These are phyloP conservation scores for Gopherus flavomarginatus DNA, from an alignment of 2,113 vertebrate species.

Conservation along the genomic window DNA sequence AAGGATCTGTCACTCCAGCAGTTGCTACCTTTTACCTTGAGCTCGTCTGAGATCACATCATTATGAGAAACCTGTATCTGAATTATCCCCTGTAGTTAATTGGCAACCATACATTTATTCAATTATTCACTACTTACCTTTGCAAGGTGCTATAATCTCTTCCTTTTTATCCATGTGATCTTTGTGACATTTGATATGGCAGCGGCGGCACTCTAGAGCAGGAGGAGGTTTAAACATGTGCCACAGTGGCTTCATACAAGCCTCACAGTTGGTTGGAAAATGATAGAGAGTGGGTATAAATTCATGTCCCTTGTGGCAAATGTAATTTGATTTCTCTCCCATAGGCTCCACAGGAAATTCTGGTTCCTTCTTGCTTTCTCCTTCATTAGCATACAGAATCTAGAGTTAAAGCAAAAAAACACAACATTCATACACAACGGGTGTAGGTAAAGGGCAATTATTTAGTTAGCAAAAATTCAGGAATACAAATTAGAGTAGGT, in stretches of 20 bases:
- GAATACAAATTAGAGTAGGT: not conserved
- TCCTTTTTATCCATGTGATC: slow-evolving; percentile 99
- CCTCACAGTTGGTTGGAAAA: slow-evolving; percentile 98
- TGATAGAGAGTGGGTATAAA: slow-evolving; percentile 99
- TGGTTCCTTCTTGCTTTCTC: slow-evolving; percentile 97
- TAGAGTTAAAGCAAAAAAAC: slow-evolving; percentile 65
- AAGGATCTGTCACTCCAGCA: not conserved
- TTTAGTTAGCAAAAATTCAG: not conserved
- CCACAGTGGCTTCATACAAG: slow-evolving; percentile 98
- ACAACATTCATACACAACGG: not conserved
- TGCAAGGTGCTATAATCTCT: slow-evolving; percentile 96
- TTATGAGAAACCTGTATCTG: not conserved
- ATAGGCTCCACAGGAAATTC: slow-evolving; percentile 90
- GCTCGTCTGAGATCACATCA: not conserved
- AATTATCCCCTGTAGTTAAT: not conserved
- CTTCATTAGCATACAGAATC: slow-evolving; percentile 99
- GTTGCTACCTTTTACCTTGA: not conserved
- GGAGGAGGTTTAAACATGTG: slow-evolving; percentile 99
- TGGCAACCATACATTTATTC: not conserved
- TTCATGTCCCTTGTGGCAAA: slow-evolving; percentile 99
- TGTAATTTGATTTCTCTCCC: slow-evolving; percentile 97
- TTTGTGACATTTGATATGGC: slow-evolving; percentile 99
- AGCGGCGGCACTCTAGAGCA: slow-evolving; percentile 97
- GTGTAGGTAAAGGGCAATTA: not conserved
- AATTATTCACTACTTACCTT: slow-evolving; percentile 80